A percentile compares a stretch with the other conserved stretches of the same genome.
Conservation (phyloP, 2,797 vertebrate genomes). For the Fringilla coelebs region DNA sequence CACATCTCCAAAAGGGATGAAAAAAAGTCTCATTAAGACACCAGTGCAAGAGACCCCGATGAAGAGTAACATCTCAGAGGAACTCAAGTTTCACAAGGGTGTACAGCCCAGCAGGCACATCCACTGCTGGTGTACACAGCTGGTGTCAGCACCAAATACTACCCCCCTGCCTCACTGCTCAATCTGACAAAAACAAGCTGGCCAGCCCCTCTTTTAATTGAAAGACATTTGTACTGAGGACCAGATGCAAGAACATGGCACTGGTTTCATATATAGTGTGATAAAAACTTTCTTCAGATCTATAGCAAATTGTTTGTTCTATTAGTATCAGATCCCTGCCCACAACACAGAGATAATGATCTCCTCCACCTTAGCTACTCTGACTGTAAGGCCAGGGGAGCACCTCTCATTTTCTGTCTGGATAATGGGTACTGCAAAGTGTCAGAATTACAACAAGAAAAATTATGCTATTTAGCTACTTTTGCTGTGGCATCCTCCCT, state of each 20-base stretch:
- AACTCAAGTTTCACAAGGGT: neutral
- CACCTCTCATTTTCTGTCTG: neutral
- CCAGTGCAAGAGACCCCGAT: neutral
- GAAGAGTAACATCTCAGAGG: neutral
- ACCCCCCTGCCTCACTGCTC: neutral
- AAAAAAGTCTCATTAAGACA: neutral
- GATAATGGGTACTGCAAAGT: neutral
- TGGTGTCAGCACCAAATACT: neutral
- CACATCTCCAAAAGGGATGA: neutral
- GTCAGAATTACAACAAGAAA: slow-evolving; percentile 4
- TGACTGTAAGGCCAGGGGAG: neutral
- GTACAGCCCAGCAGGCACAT: neutral
- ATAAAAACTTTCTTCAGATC: neutral
- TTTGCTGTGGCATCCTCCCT: neutral
- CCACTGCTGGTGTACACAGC: neutral
- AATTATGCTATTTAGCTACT: neutral
- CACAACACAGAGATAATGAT: neutral
- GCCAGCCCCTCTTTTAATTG: neutral
- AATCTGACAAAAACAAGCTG: neutral
- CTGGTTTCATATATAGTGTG: neutral
- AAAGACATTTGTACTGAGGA: neutral
- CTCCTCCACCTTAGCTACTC: neutral
- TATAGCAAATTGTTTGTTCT: neutral
- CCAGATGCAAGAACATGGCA: neutral
- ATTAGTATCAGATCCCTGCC: neutral